Conservation (phyloP, 2,113 vertebrate species). For the Syngnathus typhle region DNA sequence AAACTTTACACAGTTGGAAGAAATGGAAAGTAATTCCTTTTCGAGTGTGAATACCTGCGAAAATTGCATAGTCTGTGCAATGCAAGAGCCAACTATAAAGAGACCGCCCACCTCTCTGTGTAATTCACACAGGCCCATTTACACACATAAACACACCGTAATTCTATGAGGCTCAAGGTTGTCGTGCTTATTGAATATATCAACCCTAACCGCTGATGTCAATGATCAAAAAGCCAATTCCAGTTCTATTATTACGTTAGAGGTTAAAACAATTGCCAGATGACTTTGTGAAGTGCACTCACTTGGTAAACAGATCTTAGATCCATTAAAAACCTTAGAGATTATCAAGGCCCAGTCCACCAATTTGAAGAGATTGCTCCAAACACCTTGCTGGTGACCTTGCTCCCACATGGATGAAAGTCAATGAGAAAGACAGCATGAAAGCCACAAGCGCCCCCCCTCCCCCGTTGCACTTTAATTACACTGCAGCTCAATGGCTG, state of each 20-base stretch:
- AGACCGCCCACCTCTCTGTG: constrained; percentile 9
- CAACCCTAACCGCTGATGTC: constrained; percentile 71
- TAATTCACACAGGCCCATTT: constrained; percentile 14
- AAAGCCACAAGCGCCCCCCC: constrained; percentile 41
- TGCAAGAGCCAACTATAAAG: constrained; percentile 9
- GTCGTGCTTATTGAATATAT: constrained; percentile 71
- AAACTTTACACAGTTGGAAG: neutral
- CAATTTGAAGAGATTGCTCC: constrained; percentile 69
- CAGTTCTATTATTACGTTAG: constrained; percentile 68
- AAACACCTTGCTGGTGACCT: constrained; percentile 67
- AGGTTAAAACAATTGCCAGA: constrained; percentile 68
- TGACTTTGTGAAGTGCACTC: constrained; percentile 69
- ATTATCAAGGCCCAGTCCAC: constrained; percentile 68
- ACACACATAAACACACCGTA: constrained; percentile 24
- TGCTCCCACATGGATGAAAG: constrained; percentile 56
- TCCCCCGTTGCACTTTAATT: constrained; percentile 60
- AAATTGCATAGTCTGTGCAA: no score
- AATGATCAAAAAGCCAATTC: constrained; percentile 75
- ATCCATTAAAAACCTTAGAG: constrained; percentile 66
- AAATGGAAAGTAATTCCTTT: constrained; percentile 16
- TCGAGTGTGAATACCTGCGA: constrained; percentile 12
- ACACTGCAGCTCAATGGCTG: constrained; percentile 30
- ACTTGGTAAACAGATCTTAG: constrained; percentile 71
- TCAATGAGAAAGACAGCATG: constrained; percentile 63
- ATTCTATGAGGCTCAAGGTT: constrained; percentile 66